A percentile compares a stretch with the other conserved stretches of the same genome.
Conservation (phyloP, 2,113 vertebrate genomes). For the Saiga tatarica region DNA sequence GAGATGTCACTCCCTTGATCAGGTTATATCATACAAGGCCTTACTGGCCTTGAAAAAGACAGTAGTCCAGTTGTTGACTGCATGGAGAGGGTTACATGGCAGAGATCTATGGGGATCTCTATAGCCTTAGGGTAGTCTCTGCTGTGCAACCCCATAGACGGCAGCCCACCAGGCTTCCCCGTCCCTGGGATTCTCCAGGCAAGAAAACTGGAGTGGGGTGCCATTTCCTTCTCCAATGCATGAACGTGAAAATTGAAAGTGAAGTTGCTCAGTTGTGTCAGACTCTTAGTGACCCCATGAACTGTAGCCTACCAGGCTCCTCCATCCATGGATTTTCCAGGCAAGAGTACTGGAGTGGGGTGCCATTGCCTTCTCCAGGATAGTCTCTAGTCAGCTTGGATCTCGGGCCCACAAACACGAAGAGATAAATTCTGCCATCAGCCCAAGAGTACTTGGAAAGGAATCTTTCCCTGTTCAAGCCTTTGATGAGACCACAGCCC, state of each 20-base stretch:
- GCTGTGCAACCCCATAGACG: no score
- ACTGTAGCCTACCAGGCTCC: no score
- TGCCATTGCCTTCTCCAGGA: no score
- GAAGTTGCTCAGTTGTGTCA: rapidly evolving
- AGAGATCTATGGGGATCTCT: background rate
- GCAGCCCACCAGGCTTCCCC: no score
- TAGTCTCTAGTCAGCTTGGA: background rate
- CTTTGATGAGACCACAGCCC: background rate
- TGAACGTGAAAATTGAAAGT: no score
- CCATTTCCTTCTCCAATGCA: no score
- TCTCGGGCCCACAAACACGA: background rate
- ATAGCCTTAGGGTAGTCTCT: background rate
- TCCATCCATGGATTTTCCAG: no score
- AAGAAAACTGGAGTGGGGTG: no score
- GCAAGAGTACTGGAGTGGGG: no score
- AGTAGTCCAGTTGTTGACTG: background rate
- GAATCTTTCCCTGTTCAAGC: background rate
- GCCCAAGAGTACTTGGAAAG: background rate
- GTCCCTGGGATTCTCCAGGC: no score
- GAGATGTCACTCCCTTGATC: background rate
- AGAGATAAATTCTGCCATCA: background rate
- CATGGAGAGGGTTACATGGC: background rate
- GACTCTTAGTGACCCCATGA: no score
- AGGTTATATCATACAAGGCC: background rate
- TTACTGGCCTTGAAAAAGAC: background rate